Base-by-base conservation (phyloP, 2,888 invertebrate genomes). In the Seira sanloemensis region DNA sequence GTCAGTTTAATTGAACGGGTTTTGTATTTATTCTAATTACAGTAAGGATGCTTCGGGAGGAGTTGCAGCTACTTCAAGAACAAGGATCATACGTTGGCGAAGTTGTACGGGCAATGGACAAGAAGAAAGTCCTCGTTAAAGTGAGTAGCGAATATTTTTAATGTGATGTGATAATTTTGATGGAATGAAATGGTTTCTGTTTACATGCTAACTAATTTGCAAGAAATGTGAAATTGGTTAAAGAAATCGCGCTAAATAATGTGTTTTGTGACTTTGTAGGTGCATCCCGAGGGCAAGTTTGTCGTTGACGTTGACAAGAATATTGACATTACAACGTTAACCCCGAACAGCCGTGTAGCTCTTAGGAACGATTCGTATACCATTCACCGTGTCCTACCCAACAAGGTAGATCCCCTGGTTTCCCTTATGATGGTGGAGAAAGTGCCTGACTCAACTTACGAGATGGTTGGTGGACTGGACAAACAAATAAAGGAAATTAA, bases 361-460 rank as follows among this genome's bases (percentile, higher is more conserved):
- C 93, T 99, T 50, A 94, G 99, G 78, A 99, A 99, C 91, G 99
- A 99, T 92, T 98, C 98, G 91, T 99, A 99, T 91, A 98, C 98
- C 0, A 93, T 99, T 58, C 99, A 99, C 91, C 99, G 99, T 93
- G 98, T 99, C 89, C 93, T 99, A 24, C 99, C 99, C 0, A 99
- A 99, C 92, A 99, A 99, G 93, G 98, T 99, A 1, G 99, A 99
- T 93, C 99, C 99, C 0, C 93, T 99, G 82, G 99, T 99, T 0
- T 98, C 98, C 0, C 94, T 99, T 85, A 99, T 99, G 99, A 99
- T 99, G 99, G 99, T 99, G 0, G 99, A 99, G 91, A 99, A 99
- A 92, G 99, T 99, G 1, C 99, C 99, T 0, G 99, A 99, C 91
- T 99, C 99, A 0, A 99, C 99, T 0, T 86, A 99, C 91, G 99